phyloP scores from a whole-genome alignment of 2,113 vertebrate species.

The Eonycteris spelaea region DNA sequence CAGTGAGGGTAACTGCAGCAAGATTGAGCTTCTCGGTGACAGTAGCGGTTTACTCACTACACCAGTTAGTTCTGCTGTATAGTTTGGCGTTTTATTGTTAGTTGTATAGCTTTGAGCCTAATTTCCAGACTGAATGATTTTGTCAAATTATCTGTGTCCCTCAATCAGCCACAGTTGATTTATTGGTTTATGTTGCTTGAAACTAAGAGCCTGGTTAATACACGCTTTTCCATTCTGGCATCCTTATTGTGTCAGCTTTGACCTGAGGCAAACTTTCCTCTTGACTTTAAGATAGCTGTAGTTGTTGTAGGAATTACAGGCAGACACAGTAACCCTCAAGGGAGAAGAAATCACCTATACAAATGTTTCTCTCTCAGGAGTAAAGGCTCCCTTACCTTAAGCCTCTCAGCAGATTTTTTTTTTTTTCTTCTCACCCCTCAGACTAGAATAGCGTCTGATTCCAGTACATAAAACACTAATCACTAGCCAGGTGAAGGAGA shows the following conservation, averaged over 20 bases:
- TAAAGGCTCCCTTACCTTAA: not conserved
- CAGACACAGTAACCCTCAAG: not conserved
- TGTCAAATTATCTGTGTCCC: not conserved
- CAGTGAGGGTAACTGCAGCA: accelerated
- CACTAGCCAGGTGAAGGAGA: not conserved
- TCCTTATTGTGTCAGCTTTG: not conserved
- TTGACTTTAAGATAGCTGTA: not conserved
- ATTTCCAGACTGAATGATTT: not conserved
- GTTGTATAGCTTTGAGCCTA: not conserved
- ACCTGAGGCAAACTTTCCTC: not conserved
- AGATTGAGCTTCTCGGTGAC: not conserved
- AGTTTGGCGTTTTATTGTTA: not conserved
- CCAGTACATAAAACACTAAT: not conserved
- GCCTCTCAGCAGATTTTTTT: not conserved
- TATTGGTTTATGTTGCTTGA: slow-evolving; percentile 24
- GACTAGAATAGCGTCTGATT: not conserved
- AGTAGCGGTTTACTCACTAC: not conserved
- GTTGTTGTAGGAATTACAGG: not conserved
- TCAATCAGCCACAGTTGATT: not conserved
- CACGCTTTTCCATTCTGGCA: not conserved
- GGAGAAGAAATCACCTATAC: not conserved
- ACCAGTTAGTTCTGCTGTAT: not conserved
- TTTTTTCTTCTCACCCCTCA: not conserved
- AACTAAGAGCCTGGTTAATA: not conserved
- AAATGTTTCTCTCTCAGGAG: not conserved